Evolutionary conservation across 1,140 invertebrate genomes (phyloP).

Genomic region (Drosophila pallidifrons): DNA sequence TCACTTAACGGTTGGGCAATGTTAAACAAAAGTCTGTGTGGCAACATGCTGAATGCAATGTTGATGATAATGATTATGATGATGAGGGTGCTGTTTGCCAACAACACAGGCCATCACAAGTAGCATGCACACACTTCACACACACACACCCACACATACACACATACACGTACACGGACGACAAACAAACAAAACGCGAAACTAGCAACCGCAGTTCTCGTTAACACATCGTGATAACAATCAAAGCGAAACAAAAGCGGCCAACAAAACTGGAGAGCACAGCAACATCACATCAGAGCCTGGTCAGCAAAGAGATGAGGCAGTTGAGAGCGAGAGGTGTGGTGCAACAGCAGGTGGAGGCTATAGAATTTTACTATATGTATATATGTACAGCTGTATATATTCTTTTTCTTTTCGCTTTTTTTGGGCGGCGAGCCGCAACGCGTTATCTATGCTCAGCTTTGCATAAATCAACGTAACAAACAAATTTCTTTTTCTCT

Average conservation of each 20-base stretch:
- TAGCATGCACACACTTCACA: constrained; percentile 30
- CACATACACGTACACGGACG: constrained; percentile 14
- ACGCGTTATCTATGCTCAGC: constrained; percentile 72
- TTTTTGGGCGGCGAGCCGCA: constrained; percentile 54
- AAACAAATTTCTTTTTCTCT: constrained; percentile 36
- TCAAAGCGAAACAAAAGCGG: constrained; percentile 74
- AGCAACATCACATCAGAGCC: constrained; percentile 28
- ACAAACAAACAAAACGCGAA: constrained; percentile 64
- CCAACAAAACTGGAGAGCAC: constrained; percentile 31
- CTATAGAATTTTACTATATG: constrained; percentile 17
- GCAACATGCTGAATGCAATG: constrained; percentile 51
- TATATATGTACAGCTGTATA: no score
- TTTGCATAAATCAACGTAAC: constrained; percentile 78
- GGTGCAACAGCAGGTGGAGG: constrained; percentile 8
- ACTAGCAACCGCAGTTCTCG: constrained; percentile 50
- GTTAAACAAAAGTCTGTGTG: constrained; percentile 69
- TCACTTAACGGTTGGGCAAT: constrained; percentile 68
- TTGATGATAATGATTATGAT: constrained; percentile 54
- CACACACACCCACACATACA: constrained; percentile 12
- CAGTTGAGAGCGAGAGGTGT: background rate
- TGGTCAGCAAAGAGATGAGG: background rate
- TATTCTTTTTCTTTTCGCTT: background rate
- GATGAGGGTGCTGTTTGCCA: constrained; percentile 73
- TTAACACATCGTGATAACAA: constrained; percentile 69
- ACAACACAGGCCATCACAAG: constrained; percentile 54